Conservation (phyloP, 2,113 vertebrate genomes). For the Uria aalge region DNA sequence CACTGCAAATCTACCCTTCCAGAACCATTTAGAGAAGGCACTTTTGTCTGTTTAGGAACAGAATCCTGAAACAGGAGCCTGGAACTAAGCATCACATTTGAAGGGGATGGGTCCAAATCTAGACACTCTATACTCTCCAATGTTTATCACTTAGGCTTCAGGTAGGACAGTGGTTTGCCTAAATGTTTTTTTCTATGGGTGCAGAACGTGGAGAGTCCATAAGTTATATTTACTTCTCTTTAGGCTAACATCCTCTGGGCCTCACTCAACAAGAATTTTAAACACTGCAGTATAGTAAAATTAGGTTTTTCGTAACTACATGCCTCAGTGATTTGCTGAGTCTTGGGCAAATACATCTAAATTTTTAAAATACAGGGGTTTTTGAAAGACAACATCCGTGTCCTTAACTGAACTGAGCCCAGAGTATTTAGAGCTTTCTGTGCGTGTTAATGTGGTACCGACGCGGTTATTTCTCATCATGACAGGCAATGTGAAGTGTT, state of each 20-base stretch:
- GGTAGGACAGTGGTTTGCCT: not conserved
- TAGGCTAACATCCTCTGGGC: not conserved
- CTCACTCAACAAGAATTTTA: not conserved
- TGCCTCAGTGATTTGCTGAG: not conserved
- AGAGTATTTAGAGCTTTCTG: not conserved
- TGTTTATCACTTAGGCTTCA: not conserved
- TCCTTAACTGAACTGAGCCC: not conserved
- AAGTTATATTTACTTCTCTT: not conserved
- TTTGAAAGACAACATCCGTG: not conserved
- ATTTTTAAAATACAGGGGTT: not conserved
- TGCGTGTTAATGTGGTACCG: not conserved
- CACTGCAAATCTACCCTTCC: not conserved
- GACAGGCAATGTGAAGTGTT: conserved; percentile 75
- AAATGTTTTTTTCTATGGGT: not conserved
- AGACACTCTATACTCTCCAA: not conserved
- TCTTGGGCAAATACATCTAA: not conserved
- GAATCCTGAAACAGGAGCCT: not conserved
- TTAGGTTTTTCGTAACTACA: not conserved
- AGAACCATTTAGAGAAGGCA: not conserved
- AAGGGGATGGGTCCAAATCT: not conserved
- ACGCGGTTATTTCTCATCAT: not conserved
- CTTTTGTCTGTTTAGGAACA: not conserved
- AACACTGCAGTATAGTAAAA: not conserved
- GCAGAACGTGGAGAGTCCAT: not conserved
- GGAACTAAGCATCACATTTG: not conserved